phyloP scores from a whole-genome alignment of 2,888 invertebrate species.

The Mongoloraphidia duomilia region DNA sequence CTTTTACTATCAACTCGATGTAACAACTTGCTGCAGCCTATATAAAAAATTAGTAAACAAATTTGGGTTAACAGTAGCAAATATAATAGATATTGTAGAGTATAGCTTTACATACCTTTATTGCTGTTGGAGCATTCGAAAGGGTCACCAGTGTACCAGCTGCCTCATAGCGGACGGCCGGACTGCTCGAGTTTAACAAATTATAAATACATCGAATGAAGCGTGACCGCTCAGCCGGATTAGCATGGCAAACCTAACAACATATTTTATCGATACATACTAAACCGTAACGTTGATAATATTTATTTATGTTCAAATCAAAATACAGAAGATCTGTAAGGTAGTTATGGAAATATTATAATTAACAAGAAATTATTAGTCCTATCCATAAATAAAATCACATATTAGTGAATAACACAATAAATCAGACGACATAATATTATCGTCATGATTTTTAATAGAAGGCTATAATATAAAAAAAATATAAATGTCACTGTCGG shows the following conservation, averaged over 20 bases:
- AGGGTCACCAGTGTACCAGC: constrained; percentile 95
- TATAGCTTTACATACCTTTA: constrained; percentile 44
- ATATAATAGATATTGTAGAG: too few relatives aligned
- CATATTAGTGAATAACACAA: too few relatives aligned
- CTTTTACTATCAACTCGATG: constrained; percentile 97
- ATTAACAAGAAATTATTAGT: too few relatives aligned
- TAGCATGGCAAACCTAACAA: constrained; percentile 79
- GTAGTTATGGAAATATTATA: too few relatives aligned
- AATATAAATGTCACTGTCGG: too few relatives aligned
- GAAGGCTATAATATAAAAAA: too few relatives aligned
- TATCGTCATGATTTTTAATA: too few relatives aligned
- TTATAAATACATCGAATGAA: constrained; percentile 99
- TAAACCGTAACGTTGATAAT: not conserved
- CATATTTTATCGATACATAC: constrained; percentile 2
- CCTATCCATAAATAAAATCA: too few relatives aligned
- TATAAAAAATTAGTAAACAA: constrained; percentile 6
- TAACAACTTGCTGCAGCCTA: constrained; percentile 93
- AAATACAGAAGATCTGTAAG: too few relatives aligned
- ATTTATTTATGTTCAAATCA: too few relatives aligned
- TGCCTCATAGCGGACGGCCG: constrained; percentile 96
- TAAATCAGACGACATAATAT: too few relatives aligned
- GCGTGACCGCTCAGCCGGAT: constrained; percentile 86
- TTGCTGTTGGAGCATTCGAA: constrained; percentile 94
- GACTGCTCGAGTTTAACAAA: constrained; percentile 84
- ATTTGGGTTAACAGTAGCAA: not conserved